Conservation (phyloP, 2,888 invertebrate genomes). For the Nematopogon swammerdamellus region DNA sequence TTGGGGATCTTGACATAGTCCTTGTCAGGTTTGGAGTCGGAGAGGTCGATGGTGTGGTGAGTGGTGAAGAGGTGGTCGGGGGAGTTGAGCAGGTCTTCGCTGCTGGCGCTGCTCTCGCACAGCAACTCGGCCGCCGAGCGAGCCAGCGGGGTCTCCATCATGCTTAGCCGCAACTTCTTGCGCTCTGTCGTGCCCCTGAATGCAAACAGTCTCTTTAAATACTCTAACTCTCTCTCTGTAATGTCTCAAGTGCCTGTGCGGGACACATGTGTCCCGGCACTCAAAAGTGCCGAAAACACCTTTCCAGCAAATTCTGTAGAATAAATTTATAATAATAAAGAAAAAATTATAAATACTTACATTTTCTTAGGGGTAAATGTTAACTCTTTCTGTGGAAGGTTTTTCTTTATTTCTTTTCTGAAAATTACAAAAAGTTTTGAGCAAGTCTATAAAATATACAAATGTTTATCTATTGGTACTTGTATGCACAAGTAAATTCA, state of each 20-base stretch:
- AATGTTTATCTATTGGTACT: no score
- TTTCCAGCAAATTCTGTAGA: no score
- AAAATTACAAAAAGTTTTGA: slow-evolving; percentile 16
- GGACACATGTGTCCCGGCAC: no score
- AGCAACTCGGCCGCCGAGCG: slow-evolving; percentile 9
- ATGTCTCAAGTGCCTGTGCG: no score
- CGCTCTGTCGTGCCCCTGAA: slow-evolving; percentile 39
- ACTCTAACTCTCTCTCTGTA: no score
- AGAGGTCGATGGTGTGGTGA: slow-evolving; percentile 43
- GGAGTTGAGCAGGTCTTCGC: slow-evolving; percentile 42
- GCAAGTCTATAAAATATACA: no score
- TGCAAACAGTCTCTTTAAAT: not conserved
- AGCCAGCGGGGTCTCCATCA: slow-evolving; percentile 27
- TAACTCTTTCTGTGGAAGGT: slow-evolving; percentile 58
- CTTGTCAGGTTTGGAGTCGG: slow-evolving; percentile 34
- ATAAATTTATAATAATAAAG: no score
- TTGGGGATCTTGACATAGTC: slow-evolving; percentile 72
- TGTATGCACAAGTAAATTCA: no score
- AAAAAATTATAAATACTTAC: slow-evolving; percentile 38
- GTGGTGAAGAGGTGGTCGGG: slow-evolving; percentile 41
- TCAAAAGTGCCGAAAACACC: no score
- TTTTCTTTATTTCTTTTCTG: slow-evolving; percentile 62
- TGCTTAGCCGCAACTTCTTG: slow-evolving; percentile 43
- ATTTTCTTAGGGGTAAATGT: slow-evolving; percentile 59
- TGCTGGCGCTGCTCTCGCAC: slow-evolving; percentile 39